Evolutionary conservation across 2,797 vertebrate genomes (phyloP).

Genomic region (Trematomus bernacchii): DNA sequence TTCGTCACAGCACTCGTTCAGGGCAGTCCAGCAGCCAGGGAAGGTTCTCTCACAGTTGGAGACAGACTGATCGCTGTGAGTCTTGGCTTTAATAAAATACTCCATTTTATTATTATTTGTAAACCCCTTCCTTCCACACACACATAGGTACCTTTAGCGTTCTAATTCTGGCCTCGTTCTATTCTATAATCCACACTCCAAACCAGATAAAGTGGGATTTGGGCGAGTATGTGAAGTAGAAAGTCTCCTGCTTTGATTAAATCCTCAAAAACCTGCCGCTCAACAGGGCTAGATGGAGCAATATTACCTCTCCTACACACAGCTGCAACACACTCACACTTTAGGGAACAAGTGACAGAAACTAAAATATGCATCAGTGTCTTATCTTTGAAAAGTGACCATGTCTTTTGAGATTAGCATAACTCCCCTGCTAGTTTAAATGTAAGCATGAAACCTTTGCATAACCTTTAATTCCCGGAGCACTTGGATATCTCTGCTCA

Average conservation of each 20-base stretch:
- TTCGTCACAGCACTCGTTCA: constrained; percentile 91
- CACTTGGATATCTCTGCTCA: constrained; percentile 22
- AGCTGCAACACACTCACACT: constrained; percentile 10
- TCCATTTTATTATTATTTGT: neutral
- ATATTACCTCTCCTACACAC: constrained; percentile 10
- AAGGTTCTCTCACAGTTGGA: constrained; percentile 92
- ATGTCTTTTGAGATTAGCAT: constrained; percentile 26
- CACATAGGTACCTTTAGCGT: constrained; percentile 24
- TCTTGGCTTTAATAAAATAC: constrained; percentile 58
- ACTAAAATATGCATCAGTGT: constrained; percentile 16
- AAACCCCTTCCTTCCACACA: constrained; percentile 16
- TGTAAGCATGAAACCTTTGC: constrained; percentile 27
- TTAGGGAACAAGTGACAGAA: constrained; percentile 32
- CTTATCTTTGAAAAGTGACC: constrained; percentile 6
- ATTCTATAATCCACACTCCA: constrained; percentile 42
- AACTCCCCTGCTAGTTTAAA: constrained; percentile 43
- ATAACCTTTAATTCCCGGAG: constrained; percentile 38
- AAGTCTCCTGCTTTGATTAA: constrained; percentile 50
- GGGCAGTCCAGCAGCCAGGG: constrained; percentile 93
- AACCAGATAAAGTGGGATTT: constrained; percentile 64
- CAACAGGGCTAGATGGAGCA: constrained; percentile 39
- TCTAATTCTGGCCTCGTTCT: constrained; percentile 59
- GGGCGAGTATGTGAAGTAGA: constrained; percentile 41
- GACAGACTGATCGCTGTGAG: constrained; percentile 97
- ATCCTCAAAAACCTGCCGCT: constrained; percentile 37